Conservation (phyloP, 2,888 invertebrate genomes). For the Leptinotarsa haldemani region DNA sequence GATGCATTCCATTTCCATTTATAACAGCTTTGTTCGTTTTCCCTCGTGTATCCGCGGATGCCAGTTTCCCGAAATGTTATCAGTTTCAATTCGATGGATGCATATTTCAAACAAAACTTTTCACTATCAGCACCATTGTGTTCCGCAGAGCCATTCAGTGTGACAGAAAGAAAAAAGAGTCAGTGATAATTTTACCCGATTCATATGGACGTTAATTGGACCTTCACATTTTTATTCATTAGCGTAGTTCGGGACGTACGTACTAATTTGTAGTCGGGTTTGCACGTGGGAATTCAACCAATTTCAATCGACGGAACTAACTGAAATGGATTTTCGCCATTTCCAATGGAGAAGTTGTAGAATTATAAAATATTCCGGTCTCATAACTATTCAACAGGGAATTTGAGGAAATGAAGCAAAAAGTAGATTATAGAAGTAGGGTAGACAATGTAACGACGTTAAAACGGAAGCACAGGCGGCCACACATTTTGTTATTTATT, state of each 20-base stretch:
- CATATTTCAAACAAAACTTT: slow-evolving; percentile 5
- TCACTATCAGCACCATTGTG: background rate
- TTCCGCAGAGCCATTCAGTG: too few relatives aligned
- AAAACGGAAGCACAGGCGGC: too few relatives aligned
- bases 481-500: too few relatives aligned
- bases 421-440: background rate
- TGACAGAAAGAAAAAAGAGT: background rate
- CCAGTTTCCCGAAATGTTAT: background rate
- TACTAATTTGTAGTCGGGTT: background rate
- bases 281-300: background rate
- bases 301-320: slow-evolving; percentile 8
- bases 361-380: slow-evolving; percentile 1
- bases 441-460: background rate
- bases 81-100: background rate
- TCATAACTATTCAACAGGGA: background rate
- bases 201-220: background rate
- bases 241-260: background rate
- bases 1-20: too few relatives aligned
- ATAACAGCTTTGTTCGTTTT: too few relatives aligned
- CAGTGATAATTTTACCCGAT: background rate
- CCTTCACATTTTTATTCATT: slow-evolving; percentile 1
- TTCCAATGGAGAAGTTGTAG: background rate
- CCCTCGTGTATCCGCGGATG: too few relatives aligned
- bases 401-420: background rate
- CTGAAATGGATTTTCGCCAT: background rate